These are phyloP conservation scores for Pluvianellus socialis DNA, from an alignment of 2,113 vertebrate species.

Conservation along the genomic window DNA sequence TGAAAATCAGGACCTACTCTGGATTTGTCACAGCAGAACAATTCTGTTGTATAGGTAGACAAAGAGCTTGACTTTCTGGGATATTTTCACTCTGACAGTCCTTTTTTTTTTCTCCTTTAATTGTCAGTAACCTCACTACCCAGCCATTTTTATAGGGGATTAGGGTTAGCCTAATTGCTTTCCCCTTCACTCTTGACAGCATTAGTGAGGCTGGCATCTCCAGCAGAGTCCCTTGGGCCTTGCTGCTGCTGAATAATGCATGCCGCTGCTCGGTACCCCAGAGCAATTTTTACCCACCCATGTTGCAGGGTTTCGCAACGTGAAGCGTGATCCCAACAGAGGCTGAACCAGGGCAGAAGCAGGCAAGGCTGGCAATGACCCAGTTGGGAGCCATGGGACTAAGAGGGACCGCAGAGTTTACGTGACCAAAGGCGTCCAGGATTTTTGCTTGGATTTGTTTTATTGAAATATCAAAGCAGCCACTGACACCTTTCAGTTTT, in stretches of 20 bases:
- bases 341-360: background rate
- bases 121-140: background rate
- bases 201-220: background rate
- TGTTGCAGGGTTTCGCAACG: background rate
- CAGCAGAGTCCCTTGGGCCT: background rate
- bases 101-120: background rate
- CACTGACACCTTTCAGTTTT: background rate
- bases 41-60: background rate
- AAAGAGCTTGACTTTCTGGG: background rate
- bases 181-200: background rate
- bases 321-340: background rate
- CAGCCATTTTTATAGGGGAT: background rate
- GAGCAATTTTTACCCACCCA: background rate
- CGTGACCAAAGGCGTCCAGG: background rate
- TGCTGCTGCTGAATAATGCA: background rate
- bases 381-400: background rate
- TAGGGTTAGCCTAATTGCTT: background rate
- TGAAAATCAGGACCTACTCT: background rate
- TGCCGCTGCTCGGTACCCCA: background rate
- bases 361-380: background rate
- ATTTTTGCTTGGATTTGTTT: background rate
- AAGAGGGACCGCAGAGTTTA: background rate
- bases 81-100: background rate
- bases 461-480: background rate
- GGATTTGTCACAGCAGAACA: background rate